Percentiles rank a stretch among this genome's conserved stretches.
Conservation (phyloP, 2,888 invertebrate genomes). For the Mycogona germanica region DNA sequence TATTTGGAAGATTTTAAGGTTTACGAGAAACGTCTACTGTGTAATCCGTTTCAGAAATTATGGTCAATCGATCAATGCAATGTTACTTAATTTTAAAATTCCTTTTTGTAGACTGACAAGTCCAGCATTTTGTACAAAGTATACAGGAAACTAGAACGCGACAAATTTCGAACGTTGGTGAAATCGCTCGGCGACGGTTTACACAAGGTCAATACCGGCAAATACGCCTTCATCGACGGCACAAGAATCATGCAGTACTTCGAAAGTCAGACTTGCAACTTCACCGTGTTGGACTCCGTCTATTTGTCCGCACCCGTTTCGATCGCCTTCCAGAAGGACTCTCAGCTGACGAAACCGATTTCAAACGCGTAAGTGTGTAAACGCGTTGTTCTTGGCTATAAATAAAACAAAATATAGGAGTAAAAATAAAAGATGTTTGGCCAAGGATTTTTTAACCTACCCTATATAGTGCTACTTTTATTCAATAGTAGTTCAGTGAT, state of each 20-base stretch:
- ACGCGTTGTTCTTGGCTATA: not conserved
- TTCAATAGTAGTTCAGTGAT: no score
- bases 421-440: not conserved
- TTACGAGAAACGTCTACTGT: no score
- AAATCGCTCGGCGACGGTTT: constrained; percentile 12
- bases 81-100: no score
- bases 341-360: constrained; percentile 13
- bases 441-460: not conserved
- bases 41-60: no score
- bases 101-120: no score
- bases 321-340: constrained; percentile 14
- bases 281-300: not conserved
- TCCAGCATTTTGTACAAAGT: no score
- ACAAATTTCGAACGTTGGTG: constrained; percentile 6
- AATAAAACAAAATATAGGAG: not conserved
- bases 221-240: constrained; percentile 12
- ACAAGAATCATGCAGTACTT: constrained; percentile 10
- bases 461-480: no score
- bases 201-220: constrained; percentile 9
- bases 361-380: constrained; percentile 9
- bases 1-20: constrained; percentile 18
- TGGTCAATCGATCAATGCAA: no score
- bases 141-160: no score
- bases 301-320: constrained; percentile 17
- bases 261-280: constrained; percentile 8